Base-by-base conservation (phyloP, 2,888 invertebrate genomes). In the Caenorhabditis afra region DNA sequence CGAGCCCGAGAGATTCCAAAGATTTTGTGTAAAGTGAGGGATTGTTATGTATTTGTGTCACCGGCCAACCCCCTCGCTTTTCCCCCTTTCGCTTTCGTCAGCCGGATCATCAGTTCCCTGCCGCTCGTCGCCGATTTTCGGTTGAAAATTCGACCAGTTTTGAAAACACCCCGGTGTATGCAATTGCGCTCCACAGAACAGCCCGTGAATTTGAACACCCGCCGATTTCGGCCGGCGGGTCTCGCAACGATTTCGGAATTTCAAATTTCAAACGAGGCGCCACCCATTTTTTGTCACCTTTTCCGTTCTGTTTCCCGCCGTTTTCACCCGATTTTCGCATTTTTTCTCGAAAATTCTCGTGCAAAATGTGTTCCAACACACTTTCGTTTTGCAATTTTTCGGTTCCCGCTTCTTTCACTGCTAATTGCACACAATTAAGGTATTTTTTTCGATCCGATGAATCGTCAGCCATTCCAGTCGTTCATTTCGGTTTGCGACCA, bases 21-120 rank as follows among this genome's bases (percentile, higher is more conserved):
- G 55, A 71, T 65, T 64, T 73, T 64, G 73, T 73, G 73, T 73
- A 73, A 73, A 58, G 41, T 45, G 58, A 37, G 35, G 53, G 35
- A 53, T 58, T 73, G 49, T 73, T 57, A 41, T 57, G 44, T 35
- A 45, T 55, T 35, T 12, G 39, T n/a, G n/a, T 29, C 18, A 16
- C 7, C 35, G 53, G 16, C 53, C 35, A 52, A 29, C 29, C 29
- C 14, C n/a, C n/a, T n/a, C 52, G 52, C 29, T 29, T 29, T 29
- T 29, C 4, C 29, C 7, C n/a, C n/a, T n/a, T n/a, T n/a, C n/a
- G n/a, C 7, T 29, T 29, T 29, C 29, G 29, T 29, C 4, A 29
- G 29, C 12, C 23, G n/a, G 52, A 44, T 12, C 44, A 53, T 53
- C 53, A 53, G 35, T 53, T 53, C 52, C n/a, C 18, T 5, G 11